Evolutionary conservation across 2,888 invertebrate species (phyloP).

Genomic region (Pasiphila rectangulata): DNA sequence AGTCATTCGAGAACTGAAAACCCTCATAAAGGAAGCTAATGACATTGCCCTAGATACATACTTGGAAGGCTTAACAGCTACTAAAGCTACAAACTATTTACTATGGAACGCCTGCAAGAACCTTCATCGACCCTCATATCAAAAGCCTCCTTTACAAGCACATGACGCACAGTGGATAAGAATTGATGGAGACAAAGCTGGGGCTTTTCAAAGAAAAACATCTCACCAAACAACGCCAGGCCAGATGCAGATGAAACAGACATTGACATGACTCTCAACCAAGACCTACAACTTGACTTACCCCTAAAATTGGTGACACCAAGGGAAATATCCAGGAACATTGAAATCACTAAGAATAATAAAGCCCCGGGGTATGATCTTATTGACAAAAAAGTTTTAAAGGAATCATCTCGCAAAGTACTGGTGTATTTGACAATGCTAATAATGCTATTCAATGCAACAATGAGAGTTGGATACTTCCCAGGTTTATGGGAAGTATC

Average conservation of each 20-base stretch:
- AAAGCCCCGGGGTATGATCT: neutral
- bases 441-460: neutral
- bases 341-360: neutral
- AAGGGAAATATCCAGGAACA: neutral
- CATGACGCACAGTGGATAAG: no score
- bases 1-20: no score
- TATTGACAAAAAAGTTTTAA: neutral
- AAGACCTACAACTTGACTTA: neutral
- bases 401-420: neutral
- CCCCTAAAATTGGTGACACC: neutral
- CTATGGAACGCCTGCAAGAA: neutral
- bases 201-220: neutral
- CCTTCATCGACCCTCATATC: no score
- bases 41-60: no score
- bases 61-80: no score
- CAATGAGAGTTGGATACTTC: no score
- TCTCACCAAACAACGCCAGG: neutral
- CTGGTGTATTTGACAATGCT: neutral
- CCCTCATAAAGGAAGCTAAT: no score
- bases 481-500: neutral
- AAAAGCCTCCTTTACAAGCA: no score
- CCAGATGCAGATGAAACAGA: neutral
- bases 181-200: neutral
- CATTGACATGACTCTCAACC: neutral
- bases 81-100: neutral